These are phyloP conservation scores for Columba guinea DNA, from an alignment of 2,797 vertebrate genomes.

Conservation along the genomic window DNA sequence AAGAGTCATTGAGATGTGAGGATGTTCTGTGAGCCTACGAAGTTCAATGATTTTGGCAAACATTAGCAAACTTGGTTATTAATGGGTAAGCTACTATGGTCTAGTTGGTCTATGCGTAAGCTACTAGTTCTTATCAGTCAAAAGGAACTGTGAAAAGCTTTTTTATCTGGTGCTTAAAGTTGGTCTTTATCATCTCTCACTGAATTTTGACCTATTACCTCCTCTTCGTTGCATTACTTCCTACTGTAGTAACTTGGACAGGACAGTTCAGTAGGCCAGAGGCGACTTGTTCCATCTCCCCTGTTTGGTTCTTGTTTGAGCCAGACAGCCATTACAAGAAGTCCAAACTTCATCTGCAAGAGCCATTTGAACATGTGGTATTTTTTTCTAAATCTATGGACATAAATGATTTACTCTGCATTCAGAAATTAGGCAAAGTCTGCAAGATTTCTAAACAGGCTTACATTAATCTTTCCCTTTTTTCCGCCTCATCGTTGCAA, in stretches of 20 bases:
- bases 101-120: not conserved
- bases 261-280: not conserved
- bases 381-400: not conserved
- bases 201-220: not conserved
- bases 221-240: not conserved
- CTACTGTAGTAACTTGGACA: not conserved
- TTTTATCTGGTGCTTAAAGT: not conserved
- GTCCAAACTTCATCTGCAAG: not conserved
- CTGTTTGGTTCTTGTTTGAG: not conserved
- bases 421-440: not conserved
- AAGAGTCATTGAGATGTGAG: not conserved
- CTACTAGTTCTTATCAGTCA: not conserved
- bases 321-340: not conserved
- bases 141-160: not conserved
- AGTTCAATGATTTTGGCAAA: not conserved
- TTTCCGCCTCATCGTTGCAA: not conserved
- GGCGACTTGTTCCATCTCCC: not conserved
- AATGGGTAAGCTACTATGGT: not conserved
- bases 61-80: not conserved
- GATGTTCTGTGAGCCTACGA: not conserved
- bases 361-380: not conserved
- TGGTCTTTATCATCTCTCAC: not conserved
- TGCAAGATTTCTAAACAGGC: not conserved
- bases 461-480: not conserved
- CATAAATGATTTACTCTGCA: not conserved